These are phyloP conservation scores for Ruditapes philippinarum DNA, from an alignment of 1,140 invertebrate species.

Conservation along the genomic window DNA sequence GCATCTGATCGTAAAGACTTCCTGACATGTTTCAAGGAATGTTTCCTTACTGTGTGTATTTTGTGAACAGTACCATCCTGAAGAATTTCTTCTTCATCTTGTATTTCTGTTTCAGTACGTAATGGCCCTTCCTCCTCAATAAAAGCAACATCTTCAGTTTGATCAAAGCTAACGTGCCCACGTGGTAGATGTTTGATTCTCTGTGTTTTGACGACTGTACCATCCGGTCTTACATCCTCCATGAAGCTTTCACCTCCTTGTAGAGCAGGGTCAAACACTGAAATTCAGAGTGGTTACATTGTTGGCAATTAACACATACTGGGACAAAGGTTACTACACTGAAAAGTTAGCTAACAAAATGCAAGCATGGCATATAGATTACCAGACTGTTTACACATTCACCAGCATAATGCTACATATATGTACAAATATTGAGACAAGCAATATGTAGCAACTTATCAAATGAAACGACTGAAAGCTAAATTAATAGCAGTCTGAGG, in stretches of 20 bases:
- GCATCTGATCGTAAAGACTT: slow-evolving; percentile 72
- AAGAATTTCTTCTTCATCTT: slow-evolving; percentile 81
- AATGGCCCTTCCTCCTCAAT: slow-evolving; percentile 73
- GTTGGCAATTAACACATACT: neutral
- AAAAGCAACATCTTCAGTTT: slow-evolving; percentile 61
- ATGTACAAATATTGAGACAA: neutral
- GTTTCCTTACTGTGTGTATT: slow-evolving; percentile 71
- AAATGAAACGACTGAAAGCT: neutral
- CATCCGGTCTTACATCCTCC: slow-evolving; percentile 82
- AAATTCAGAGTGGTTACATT: slow-evolving; percentile 69
- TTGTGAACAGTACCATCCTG: slow-evolving; percentile 83
- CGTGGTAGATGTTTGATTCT: slow-evolving; percentile 58
- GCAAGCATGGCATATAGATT: slow-evolving; percentile 37
- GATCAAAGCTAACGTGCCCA: slow-evolving; percentile 29
- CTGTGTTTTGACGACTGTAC: slow-evolving; percentile 75
- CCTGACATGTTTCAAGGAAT: slow-evolving; percentile 78
- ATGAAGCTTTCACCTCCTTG: slow-evolving; percentile 67
- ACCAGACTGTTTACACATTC: neutral
- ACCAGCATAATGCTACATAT: slow-evolving; percentile 5
- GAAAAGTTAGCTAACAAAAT: slow-evolving; percentile 42
- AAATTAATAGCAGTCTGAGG: neutral
- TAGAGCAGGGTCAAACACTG: slow-evolving; percentile 79
- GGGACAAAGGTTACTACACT: slow-evolving; percentile 8
- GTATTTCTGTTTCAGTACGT: slow-evolving; percentile 72
- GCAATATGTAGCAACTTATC: neutral